A percentile compares a stretch with the other conserved stretches of the same genome.
Conservation (phyloP, 2,888 invertebrate species). For the Cantharis rustica region DNA sequence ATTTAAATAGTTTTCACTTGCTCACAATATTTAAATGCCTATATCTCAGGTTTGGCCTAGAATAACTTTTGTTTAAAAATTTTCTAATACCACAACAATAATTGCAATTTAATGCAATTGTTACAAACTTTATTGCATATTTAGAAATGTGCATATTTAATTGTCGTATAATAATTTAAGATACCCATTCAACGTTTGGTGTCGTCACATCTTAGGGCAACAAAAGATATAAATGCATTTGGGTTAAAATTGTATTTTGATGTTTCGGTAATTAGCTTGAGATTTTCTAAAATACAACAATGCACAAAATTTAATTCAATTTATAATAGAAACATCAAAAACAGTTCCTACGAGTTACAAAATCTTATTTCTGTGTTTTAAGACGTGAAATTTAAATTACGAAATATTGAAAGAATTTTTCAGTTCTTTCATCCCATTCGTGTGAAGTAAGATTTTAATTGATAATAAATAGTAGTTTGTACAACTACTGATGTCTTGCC, state of each 20-base stretch:
- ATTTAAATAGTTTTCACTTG: neutral
- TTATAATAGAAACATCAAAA: neutral
- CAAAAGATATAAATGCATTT: constrained; percentile 13
- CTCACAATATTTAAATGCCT: no score
- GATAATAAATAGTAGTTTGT: no score
- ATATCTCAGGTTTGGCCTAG: neutral
- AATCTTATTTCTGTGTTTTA: neutral
- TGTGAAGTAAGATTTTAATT: no score
- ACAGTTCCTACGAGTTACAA: neutral
- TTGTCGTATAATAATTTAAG: constrained; percentile 6
- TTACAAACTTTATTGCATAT: neutral
- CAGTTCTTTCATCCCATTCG: no score
- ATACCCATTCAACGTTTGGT: constrained; percentile 6
- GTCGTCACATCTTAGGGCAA: constrained; percentile 6
- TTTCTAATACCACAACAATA: neutral
- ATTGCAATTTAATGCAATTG: neutral
- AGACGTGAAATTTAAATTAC: neutral
- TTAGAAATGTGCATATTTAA: neutral
- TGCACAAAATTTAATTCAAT: neutral
- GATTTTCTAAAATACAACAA: neutral
- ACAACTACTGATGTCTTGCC: no score
- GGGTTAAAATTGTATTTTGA: constrained; percentile 8
- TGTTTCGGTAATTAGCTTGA: neutral
- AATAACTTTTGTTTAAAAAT: neutral
- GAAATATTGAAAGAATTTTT: neutral